Conservation (phyloP, 2,797 vertebrate genomes). For the Coluber constrictor region DNA sequence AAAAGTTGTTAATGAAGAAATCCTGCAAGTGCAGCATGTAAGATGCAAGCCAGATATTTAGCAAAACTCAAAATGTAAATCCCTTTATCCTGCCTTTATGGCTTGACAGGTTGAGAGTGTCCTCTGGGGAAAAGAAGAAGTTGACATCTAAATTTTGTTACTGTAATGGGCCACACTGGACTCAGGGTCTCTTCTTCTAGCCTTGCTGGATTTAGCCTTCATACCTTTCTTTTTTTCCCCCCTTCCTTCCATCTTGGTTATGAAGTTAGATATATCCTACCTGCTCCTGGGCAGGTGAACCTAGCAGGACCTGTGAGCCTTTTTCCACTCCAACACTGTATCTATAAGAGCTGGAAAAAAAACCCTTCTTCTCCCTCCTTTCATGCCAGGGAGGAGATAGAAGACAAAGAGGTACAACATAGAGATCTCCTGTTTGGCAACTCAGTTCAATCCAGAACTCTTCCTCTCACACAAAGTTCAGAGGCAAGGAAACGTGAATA, state of each 20-base stretch:
- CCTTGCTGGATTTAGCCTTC: background rate
- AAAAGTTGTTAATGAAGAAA: background rate
- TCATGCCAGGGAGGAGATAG: background rate
- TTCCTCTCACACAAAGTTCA: background rate
- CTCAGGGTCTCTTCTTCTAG: background rate
- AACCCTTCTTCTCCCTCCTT: background rate
- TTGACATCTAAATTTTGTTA: background rate
- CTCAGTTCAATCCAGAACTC: background rate
- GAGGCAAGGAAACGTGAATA: background rate
- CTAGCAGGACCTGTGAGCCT: background rate
- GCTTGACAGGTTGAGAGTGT: background rate
- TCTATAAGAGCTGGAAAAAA: background rate
- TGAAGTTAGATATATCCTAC: background rate
- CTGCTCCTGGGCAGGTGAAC: background rate
- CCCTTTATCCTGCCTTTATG: background rate
- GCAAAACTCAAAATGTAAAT: background rate
- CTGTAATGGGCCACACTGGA: background rate
- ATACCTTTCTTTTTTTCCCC: background rate
- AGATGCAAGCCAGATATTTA: background rate
- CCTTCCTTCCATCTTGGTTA: background rate
- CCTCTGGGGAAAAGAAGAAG: background rate
- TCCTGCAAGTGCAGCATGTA: background rate
- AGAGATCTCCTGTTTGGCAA: background rate
- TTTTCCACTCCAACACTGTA: background rate
- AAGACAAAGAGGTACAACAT: background rate